These are phyloP conservation scores for Mellilla xanthometata DNA, from an alignment of 2,888 invertebrate species.

Conservation along the genomic window DNA sequence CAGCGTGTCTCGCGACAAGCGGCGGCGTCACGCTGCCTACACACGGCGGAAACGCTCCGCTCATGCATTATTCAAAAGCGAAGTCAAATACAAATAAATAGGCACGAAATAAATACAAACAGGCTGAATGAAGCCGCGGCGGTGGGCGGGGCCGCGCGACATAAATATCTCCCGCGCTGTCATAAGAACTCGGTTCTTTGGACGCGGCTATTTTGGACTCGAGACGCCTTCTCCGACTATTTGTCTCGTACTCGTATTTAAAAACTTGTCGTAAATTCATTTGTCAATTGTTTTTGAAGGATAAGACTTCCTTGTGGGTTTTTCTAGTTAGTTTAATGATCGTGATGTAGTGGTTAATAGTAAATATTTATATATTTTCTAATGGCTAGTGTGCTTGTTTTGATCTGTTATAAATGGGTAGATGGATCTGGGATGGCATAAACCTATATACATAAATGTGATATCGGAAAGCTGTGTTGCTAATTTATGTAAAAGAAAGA, in stretches of 20 bases:
- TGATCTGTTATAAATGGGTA: too few relatives aligned
- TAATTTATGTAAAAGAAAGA: too few relatives aligned
- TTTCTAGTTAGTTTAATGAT: too few relatives aligned
- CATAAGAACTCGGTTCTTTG: slow-evolving; percentile 71
- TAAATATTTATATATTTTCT: too few relatives aligned
- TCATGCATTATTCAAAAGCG: slow-evolving; percentile 80
- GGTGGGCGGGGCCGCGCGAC: slow-evolving; percentile 77
- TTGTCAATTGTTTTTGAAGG: slow-evolving; percentile 20
- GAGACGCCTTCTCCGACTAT: slow-evolving; percentile 40
- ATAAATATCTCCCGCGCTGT: slow-evolving; percentile 78
- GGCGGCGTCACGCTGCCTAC: slow-evolving; percentile 81
- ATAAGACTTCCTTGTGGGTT: too few relatives aligned
- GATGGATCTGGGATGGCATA: too few relatives aligned
- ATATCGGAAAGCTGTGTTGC: too few relatives aligned
- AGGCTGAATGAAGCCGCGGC: slow-evolving; percentile 79
- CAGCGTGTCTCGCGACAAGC: too few relatives aligned
- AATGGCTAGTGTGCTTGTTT: too few relatives aligned
- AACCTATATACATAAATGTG: too few relatives aligned
- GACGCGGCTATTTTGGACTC: slow-evolving; percentile 71
- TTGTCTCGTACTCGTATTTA: slow-evolving; percentile 36
- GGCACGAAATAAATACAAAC: slow-evolving; percentile 81
- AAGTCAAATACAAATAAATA: slow-evolving; percentile 82
- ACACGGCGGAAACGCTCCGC: slow-evolving; percentile 79
- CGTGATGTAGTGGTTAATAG: too few relatives aligned
- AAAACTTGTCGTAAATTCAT: slow-evolving; percentile 28